phyloP scores from a whole-genome alignment of 1,140 invertebrate genomes.

The Brachionus plicatilis region DNA sequence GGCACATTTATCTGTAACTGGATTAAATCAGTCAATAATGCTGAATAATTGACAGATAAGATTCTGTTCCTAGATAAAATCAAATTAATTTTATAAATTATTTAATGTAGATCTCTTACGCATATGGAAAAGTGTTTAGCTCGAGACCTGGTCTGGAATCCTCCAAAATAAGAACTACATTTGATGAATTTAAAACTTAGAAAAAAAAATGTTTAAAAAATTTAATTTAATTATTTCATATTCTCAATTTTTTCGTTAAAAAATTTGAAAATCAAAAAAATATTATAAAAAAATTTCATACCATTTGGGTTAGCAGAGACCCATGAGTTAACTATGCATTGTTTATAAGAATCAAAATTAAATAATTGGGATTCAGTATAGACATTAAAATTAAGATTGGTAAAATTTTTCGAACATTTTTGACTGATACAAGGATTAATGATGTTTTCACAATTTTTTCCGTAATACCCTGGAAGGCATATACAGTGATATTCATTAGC shows the following conservation, averaged over 20 bases:
- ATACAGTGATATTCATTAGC: slow-evolving; percentile 44
- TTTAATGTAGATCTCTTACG: background rate
- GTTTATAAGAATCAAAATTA: slow-evolving; percentile 9
- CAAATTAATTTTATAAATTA: background rate
- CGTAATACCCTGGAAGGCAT: slow-evolving; percentile 44
- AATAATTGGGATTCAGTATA: background rate
- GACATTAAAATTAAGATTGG: slow-evolving; percentile 22
- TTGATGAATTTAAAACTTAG: background rate
- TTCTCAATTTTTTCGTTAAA: too few species aligned
- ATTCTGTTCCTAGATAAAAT: background rate
- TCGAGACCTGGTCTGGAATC: background rate
- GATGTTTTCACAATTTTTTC: background rate
- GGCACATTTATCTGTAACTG: background rate
- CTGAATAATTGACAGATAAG: background rate
- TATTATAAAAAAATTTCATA: background rate
- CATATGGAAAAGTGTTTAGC: background rate
- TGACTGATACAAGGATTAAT: background rate
- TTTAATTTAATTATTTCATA: background rate
- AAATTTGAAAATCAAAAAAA: too few species aligned
- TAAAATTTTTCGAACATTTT: slow-evolving; percentile 17
- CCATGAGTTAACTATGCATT: background rate
- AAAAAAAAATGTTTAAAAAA: background rate
- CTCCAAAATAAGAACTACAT: background rate
- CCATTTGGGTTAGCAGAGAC: background rate
- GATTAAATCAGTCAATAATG: background rate